Evolutionary conservation across 2,888 invertebrate genomes (phyloP), one percentile per base, ranked within the genome.

Genomic region (Sylvicola cinctus): DNA sequence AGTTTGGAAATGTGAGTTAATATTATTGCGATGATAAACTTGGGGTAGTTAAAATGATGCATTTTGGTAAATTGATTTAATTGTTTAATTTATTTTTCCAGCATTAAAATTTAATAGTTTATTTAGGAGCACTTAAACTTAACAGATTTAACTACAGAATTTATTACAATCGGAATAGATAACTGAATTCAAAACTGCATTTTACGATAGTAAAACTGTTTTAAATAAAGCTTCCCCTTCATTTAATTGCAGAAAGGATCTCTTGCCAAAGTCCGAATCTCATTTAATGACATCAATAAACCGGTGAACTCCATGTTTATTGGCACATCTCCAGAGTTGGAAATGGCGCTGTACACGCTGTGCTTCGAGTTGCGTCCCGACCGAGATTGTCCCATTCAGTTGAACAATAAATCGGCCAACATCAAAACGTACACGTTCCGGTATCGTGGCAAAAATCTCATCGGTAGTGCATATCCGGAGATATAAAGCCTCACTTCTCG

Each of bases 241-340:
- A 44, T 56, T 52, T 15, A 33, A 34, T 67, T 65, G 31, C 62
- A 84, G 83, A 83, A 80, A 67, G 81, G 77, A 26, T 65, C 67
- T 3, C 67, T 84, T 13, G 33, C 83, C 17, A 80, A 81, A 50
- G 54, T 71, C 29, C 78, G 79, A 41, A 71, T 79, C 40, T 70
- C 64, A 35, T 75, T 77, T 52, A 68, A 73, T 47, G 69, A 70
- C 2, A 57, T 68, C 2, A 71, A 73, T 41, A 85, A 85, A 48
- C 81, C 84, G 0, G 77, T 79, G 0, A 74, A 74, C 34, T 66
- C 70, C 1, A 65, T 84, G 62, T 81, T 85, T 46, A 62, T 85
- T 39, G 85, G 85, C 16, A 81, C 81, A 2, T 85, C 85, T 34
- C 91, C 91, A 0, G 91, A 91, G 57, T 61, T 90, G 41, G 91